These are phyloP conservation scores for Pogonomyrmex barbatus DNA, from an alignment of 1,140 invertebrate genomes.

Conservation along the genomic window DNA sequence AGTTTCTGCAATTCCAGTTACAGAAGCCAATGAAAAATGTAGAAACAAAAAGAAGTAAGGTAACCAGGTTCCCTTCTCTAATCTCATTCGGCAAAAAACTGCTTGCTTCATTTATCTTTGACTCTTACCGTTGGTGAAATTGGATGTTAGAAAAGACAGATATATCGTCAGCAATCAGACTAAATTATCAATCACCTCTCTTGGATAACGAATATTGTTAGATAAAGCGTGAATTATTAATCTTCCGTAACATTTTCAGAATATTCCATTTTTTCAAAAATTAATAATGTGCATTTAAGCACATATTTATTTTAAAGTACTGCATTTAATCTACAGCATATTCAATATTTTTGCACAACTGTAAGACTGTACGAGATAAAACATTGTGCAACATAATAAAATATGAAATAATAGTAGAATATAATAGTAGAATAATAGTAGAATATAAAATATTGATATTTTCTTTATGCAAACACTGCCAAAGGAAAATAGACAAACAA, in stretches of 20 bases:
- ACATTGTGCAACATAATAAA: neutral
- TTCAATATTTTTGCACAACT: constrained; percentile 5
- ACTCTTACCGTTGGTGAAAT: neutral
- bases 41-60: neutral
- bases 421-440: neutral
- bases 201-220: neutral
- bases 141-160: neutral
- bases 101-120: neutral
- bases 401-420: constrained; percentile 23
- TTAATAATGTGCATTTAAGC: neutral
- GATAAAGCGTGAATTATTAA: neutral
- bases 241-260: constrained; percentile 1
- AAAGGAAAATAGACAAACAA: neutral
- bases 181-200: neutral
- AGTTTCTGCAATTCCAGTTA: neutral
- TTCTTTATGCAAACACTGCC: neutral
- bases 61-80: neutral
- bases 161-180: neutral
- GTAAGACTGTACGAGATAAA: neutral
- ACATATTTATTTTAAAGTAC: constrained; percentile 1
- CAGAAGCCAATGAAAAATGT: neutral
- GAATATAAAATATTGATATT: constrained; percentile 16
- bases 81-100: neutral
- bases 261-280: neutral
- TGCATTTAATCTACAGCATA: neutral